phyloP scores from a whole-genome alignment of 92 coral and sea anemone species.

The Palythoa grandis region DNA sequence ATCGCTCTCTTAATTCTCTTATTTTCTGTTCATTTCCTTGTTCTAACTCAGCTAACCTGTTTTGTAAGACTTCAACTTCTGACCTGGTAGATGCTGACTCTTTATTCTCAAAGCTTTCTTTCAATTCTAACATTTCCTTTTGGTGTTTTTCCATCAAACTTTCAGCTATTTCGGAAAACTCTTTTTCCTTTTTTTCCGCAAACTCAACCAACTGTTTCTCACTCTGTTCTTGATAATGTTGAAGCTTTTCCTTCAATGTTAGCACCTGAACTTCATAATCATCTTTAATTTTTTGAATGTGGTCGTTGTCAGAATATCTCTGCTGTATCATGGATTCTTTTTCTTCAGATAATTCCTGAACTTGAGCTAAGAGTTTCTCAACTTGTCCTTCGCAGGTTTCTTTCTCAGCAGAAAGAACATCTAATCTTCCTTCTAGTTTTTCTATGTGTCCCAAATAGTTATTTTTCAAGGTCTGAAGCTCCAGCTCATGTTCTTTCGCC shows the following conservation, averaged over 20 bases:
- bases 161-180: constrained; percentile 68
- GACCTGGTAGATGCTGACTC: constrained; percentile 20
- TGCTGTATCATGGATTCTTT: constrained; percentile 48
- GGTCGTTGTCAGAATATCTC: constrained; percentile 42
- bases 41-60: constrained; percentile 46
- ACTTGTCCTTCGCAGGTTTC: constrained; percentile 47
- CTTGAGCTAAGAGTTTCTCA: constrained; percentile 57
- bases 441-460: constrained; percentile 41
- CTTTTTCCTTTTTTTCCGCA: constrained; percentile 65
- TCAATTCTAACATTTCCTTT: constrained; percentile 61
- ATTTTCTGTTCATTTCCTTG: constrained; percentile 65
- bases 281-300: constrained; percentile 52
- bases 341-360: constrained; percentile 56
- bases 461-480: constrained; percentile 55
- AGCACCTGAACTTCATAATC: constrained; percentile 70
- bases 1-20: constrained; percentile 62
- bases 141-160: constrained; percentile 74
- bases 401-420: constrained; percentile 48
- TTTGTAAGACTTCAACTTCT: constrained; percentile 41
- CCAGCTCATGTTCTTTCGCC: constrained; percentile 49
- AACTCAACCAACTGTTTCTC: constrained; percentile 66
- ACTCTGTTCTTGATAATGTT: constrained; percentile 56
- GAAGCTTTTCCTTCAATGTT: constrained; percentile 73
- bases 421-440: constrained; percentile 42
- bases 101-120: constrained; percentile 48